Evolutionary conservation across 2,888 invertebrate genomes (phyloP).

Genomic region (Pandemis heparana): DNA sequence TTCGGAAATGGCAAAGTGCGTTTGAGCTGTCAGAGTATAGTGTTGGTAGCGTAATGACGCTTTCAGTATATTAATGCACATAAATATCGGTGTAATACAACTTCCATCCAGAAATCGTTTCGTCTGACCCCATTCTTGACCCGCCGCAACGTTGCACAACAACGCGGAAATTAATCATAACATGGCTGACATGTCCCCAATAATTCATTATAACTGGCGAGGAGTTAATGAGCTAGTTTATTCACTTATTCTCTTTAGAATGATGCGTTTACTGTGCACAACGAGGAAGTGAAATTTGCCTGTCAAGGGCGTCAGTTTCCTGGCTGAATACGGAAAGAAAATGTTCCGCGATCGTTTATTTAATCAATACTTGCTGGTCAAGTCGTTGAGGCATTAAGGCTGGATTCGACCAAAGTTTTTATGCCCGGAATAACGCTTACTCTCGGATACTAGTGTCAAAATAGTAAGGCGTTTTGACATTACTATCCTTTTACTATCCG

Average conservation of each 20-base stretch:
- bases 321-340: slow-evolving; percentile 35
- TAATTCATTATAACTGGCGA: slow-evolving; percentile 11
- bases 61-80: background rate
- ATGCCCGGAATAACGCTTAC: too few species aligned
- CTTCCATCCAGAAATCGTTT: background rate
- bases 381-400: background rate
- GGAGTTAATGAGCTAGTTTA: slow-evolving; percentile 22
- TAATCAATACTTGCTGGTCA: slow-evolving; percentile 1
- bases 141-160: background rate
- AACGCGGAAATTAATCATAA: slow-evolving; percentile 12
- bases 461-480: too few species aligned
- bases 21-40: background rate
- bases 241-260: slow-evolving; percentile 20
- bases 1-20: slow-evolving; percentile 16
- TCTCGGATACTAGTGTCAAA: too few species aligned
- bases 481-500: too few species aligned
- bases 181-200: slow-evolving; percentile 3
- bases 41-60: background rate
- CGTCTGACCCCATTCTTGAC: background rate
- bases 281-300: slow-evolving; percentile 39
- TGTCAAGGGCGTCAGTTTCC: slow-evolving; percentile 36
- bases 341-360: slow-evolving; percentile 34
- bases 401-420: too few species aligned
- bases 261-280: slow-evolving; percentile 22
- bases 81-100: background rate